phyloP scores from a whole-genome alignment of 2,113 vertebrate species.

The Neogobius melanostomus region DNA sequence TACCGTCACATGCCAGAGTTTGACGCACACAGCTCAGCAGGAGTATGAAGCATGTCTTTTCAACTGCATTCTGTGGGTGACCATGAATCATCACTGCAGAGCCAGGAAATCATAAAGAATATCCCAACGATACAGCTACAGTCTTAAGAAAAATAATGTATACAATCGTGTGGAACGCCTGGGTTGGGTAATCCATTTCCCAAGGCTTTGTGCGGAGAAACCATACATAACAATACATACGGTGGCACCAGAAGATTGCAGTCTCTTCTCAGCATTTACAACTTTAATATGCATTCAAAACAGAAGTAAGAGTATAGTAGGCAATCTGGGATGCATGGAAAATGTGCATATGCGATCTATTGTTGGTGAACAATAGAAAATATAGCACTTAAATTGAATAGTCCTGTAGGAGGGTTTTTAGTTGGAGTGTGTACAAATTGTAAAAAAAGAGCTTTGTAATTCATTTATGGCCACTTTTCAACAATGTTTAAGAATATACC shows the following conservation, averaged over 20 bases:
- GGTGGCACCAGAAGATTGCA: background rate
- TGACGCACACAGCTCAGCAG: background rate
- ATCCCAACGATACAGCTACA: conserved; percentile 3
- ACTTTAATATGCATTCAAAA: conserved; percentile 4
- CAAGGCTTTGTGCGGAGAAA: background rate
- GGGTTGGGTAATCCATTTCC: background rate
- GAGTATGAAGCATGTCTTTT: background rate
- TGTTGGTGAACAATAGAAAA: background rate
- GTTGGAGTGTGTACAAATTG: background rate
- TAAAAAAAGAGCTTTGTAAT: background rate
- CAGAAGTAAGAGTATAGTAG: background rate
- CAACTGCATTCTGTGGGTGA: conserved; percentile 1
- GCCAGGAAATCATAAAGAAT: background rate
- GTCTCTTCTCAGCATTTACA: background rate
- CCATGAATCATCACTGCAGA: conserved; percentile 3
- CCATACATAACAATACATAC: background rate
- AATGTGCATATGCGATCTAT: background rate
- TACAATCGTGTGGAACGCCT: background rate
- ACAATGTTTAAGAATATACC: too few relatives aligned
- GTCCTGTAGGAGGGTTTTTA: background rate
- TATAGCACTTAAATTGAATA: background rate
- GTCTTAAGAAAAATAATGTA: background rate
- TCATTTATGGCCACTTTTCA: too few relatives aligned
- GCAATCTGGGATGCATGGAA: background rate
- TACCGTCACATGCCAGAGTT: background rate